Base-by-base conservation (phyloP, 2,888 invertebrate species). In the Eilema griseolum region DNA sequence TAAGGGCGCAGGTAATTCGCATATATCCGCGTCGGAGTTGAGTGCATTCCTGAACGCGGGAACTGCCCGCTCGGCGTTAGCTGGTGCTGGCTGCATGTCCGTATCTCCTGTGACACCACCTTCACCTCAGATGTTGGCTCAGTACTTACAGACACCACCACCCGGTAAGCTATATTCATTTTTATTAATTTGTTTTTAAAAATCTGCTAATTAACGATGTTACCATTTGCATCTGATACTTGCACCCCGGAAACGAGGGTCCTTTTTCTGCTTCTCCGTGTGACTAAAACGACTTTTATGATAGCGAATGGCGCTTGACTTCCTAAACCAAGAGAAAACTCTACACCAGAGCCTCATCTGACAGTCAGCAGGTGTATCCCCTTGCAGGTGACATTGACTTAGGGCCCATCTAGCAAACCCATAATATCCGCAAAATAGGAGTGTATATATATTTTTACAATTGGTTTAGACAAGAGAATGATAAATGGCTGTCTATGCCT, bases 61-160 rank as follows among this genome's bases (percentile, higher is more conserved):
- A 0, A 94, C 95, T 73, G 97, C 97, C 28, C 97, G 97, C 76
- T 96, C 96, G 72, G 98, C 98, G 82, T 93, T 99, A 16, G 91
- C 95, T 1, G 97, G 96, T 79, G 96, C 98, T 52, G 97, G 97
- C 1, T 97, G 98, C 52, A 95, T 96, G 56, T 96, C 97, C 80
- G 96, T 98, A 28, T 96, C 97, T 74, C 96, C 99, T 20, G 96
- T 97, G 88, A 96, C 97, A 0, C 96, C 97, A 61, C 97, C 98
- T 61, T 97, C 97, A 78, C 97, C 97, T 67, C 97, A 97, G 73
- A 97, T 98, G 86, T 87, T 98, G 23, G 97, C 98, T 79, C 98
- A 98, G 83, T 99, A 99, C 92, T 93, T 99, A 72, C 98, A 98
- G 83, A 97, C 97, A 82, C 97, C 99, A n/a, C 99, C 99, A 1